These are phyloP conservation scores for Spisula subtruncata DNA, from an alignment of 2,888 invertebrate species.

Conservation along the genomic window DNA sequence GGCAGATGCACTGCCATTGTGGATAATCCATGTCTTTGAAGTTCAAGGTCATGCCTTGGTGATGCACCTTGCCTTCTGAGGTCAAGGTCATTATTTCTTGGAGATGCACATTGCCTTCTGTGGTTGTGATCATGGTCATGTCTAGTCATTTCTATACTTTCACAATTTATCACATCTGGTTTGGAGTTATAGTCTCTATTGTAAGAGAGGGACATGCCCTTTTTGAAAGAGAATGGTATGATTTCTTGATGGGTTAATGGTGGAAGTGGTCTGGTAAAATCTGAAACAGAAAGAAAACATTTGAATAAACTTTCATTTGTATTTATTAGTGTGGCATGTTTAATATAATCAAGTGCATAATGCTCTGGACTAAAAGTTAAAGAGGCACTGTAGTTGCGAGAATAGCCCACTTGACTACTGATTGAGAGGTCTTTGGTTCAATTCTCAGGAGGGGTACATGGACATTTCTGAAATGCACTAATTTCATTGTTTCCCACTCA, in stretches of 20 bases:
- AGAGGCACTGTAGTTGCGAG: no score
- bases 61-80: neutral
- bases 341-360: no score
- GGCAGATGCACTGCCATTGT: constrained; percentile 62
- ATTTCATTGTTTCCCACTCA: no score
- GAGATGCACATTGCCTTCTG: constrained; percentile 1
- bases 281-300: constrained; percentile 40
- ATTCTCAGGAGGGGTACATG: no score
- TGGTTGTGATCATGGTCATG: constrained; percentile 54
- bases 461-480: no score
- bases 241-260: constrained; percentile 67
- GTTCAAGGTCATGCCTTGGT: constrained; percentile 44
- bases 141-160: constrained; percentile 49
- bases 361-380: no score
- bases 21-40: constrained; percentile 43
- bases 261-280: constrained; percentile 57
- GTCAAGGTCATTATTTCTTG: constrained; percentile 44
- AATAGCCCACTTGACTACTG: no score
- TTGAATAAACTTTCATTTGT: no score
- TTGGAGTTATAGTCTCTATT: constrained; percentile 48
- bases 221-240: constrained; percentile 73
- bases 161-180: constrained; percentile 48
- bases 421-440: no score
- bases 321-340: no score
- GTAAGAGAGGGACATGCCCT: constrained; percentile 61